These are phyloP conservation scores for Anoura caudifer DNA, from an alignment of 2,113 vertebrate species.

Conservation along the genomic window DNA sequence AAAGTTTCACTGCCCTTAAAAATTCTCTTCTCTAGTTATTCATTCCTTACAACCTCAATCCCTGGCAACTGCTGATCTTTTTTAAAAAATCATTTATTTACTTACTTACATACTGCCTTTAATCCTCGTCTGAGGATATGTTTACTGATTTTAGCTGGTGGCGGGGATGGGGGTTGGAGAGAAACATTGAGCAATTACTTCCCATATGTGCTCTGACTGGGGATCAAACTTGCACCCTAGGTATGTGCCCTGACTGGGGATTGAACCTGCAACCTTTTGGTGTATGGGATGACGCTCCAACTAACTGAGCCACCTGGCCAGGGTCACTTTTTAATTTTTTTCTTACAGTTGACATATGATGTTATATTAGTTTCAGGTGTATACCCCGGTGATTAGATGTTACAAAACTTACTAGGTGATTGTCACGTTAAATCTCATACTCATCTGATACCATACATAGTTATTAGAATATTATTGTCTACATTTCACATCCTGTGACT, in stretches of 20 bases:
- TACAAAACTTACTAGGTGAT: background rate
- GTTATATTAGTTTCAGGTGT: background rate
- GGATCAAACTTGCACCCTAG: background rate
- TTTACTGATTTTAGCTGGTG: no score
- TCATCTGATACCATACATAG: background rate
- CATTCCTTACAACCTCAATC: background rate
- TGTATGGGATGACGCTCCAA: no score
- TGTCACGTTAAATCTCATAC: background rate
- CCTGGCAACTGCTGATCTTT: background rate
- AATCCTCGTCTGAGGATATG: no score
- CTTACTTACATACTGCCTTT: no score
- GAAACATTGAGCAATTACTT: background rate
- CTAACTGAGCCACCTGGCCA: no score
- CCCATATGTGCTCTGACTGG: background rate
- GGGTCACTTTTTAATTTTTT: background rate
- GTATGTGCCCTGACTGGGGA: background rate
- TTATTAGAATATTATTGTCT: background rate
- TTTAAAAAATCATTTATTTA: background rate
- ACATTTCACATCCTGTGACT: background rate
- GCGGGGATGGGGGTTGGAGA: background rate
- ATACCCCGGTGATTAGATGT: background rate
- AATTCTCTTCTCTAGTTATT: background rate
- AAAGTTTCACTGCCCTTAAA: background rate
- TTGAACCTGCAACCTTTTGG: no score
- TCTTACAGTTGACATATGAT: background rate